These are phyloP conservation scores for Dynastes hyllus DNA, from an alignment of 2,888 invertebrate genomes.

Conservation along the genomic window DNA sequence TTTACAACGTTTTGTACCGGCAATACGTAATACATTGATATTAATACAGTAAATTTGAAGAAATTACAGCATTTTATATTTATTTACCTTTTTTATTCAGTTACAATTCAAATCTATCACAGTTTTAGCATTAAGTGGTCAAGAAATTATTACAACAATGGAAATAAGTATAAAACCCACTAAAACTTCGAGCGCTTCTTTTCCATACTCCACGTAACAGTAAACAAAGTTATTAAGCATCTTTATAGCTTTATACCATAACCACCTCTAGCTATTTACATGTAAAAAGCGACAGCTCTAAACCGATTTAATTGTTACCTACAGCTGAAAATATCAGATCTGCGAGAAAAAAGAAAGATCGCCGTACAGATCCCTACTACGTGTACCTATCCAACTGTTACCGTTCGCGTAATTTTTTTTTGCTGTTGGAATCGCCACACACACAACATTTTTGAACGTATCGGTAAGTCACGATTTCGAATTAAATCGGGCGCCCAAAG, in stretches of 20 bases:
- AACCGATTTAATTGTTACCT: constrained; percentile 30
- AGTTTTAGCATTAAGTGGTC: too few relatives aligned
- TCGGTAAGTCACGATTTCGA: constrained; percentile 55
- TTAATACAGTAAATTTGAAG: too few relatives aligned
- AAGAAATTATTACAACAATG: too few relatives aligned
- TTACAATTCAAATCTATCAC: too few relatives aligned
- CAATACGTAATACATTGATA: too few relatives aligned
- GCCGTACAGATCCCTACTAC: too few relatives aligned
- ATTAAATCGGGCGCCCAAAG: constrained; percentile 51
- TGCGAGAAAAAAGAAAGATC: background rate
- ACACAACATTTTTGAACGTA: constrained; percentile 41
- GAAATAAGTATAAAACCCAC: too few relatives aligned
- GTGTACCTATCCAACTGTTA: background rate
- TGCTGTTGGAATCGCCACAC: background rate
- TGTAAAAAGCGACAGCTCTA: background rate
- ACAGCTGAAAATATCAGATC: constrained; percentile 27
- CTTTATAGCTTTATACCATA: background rate
- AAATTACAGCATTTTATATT: too few relatives aligned
- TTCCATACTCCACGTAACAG: background rate
- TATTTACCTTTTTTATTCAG: too few relatives aligned
- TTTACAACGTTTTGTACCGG: too few relatives aligned
- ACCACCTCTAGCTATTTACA: background rate
- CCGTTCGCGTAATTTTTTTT: background rate
- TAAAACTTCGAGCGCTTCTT: too few relatives aligned
- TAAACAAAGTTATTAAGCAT: background rate